Conservation (phyloP, 2,113 vertebrate genomes). For the Montifringilla adamsi region DNA sequence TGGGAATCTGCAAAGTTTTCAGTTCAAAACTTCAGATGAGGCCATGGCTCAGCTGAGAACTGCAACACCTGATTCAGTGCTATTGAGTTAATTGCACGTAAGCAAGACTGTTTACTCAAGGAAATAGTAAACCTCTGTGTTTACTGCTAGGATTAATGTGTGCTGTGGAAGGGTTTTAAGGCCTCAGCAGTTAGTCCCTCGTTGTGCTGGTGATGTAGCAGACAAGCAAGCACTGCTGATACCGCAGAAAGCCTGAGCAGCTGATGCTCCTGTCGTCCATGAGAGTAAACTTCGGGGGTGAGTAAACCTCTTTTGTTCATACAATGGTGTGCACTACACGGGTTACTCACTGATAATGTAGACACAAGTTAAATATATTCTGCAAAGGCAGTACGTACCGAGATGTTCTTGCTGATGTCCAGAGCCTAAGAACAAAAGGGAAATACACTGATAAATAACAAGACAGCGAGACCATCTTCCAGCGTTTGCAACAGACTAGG, state of each 20-base stretch:
- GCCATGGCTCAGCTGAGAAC: neutral
- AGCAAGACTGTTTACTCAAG: neutral
- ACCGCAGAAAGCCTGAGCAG: neutral
- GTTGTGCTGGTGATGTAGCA: neutral
- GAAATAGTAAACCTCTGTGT: neutral
- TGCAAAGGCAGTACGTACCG: slow-evolving; percentile 25
- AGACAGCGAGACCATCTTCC: neutral
- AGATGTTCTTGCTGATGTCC: slow-evolving; percentile 1
- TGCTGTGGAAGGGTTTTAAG: neutral
- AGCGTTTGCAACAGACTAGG: neutral
- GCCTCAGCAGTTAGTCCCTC: neutral
- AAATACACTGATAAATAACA: neutral
- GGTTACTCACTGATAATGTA: neutral
- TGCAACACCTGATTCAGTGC: neutral
- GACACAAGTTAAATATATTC: neutral
- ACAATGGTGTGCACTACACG: neutral
- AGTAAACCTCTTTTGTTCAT: neutral
- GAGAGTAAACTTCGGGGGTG: neutral
- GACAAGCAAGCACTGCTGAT: neutral
- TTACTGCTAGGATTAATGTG: neutral
- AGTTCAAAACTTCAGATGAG: neutral
- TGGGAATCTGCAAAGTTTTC: neutral
- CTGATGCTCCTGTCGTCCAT: neutral
- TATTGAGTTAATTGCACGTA: neutral
- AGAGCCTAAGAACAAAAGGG: neutral